Conservation (phyloP, 2,113 vertebrate species). For the Anser brachyrhynchus region DNA sequence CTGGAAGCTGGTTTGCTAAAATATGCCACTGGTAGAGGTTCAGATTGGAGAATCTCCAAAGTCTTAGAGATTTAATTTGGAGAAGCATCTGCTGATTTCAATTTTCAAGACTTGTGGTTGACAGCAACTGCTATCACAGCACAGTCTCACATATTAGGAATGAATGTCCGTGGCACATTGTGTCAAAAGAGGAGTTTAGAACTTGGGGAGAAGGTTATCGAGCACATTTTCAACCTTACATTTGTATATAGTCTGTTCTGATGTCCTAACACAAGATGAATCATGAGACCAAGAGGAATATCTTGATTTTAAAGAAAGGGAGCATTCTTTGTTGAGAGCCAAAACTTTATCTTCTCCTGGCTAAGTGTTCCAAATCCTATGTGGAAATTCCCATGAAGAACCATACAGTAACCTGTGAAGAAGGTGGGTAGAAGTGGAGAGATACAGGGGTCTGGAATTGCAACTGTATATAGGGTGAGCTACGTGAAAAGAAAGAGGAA, state of each 20-base stretch:
- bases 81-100: background rate
- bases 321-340: background rate
- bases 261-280: background rate
- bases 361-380: background rate
- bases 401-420: background rate
- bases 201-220: background rate
- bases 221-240: background rate
- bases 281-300: background rate
- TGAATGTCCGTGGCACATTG: rapidly evolving
- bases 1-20: background rate
- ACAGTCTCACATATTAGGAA: background rate
- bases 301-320: background rate
- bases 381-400: background rate
- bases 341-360: background rate
- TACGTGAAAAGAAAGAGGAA: background rate
- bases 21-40: background rate
- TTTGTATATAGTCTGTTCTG: background rate
- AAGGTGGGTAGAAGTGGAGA: background rate
- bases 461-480: rapidly evolving
- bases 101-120: background rate
- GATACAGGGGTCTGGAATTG: background rate
- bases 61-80: background rate
- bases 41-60: background rate
- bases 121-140: background rate
- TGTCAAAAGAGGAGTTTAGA: background rate